These are phyloP conservation scores for Phylloscopus whistleri DNA, from an alignment of 2,113 vertebrate species.

Conservation along the genomic window DNA sequence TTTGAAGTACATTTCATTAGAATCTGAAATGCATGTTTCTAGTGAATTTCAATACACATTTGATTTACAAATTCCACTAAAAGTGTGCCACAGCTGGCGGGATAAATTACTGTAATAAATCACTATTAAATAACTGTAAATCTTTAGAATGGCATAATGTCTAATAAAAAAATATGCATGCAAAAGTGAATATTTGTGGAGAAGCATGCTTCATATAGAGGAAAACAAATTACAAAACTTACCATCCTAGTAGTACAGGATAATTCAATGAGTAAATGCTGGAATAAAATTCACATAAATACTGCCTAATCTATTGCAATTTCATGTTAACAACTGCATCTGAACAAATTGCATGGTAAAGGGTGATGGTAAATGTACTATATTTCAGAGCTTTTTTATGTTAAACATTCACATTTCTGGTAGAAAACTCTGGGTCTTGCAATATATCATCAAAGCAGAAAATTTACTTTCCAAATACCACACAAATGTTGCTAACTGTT, in stretches of 20 bases:
- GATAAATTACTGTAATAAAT: slow-evolving; percentile 77
- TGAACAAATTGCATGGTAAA: slow-evolving; percentile 55
- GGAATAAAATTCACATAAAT: slow-evolving; percentile 74
- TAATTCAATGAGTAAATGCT: slow-evolving; percentile 69
- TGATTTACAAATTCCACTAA: slow-evolving; percentile 76
- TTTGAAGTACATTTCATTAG: slow-evolving; percentile 66
- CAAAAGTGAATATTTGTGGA: slow-evolving; percentile 56
- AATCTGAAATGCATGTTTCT: slow-evolving; percentile 69
- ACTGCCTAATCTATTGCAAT: slow-evolving; percentile 57
- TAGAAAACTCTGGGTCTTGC: not conserved
- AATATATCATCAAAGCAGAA: slow-evolving; percentile 58
- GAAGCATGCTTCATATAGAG: slow-evolving; percentile 44
- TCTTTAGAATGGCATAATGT: slow-evolving; percentile 72
- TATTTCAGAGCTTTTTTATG: slow-evolving; percentile 44
- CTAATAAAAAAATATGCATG: slow-evolving; percentile 66
- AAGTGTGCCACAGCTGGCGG: slow-evolving; percentile 72
- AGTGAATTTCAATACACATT: slow-evolving; percentile 71
- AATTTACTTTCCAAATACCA: slow-evolving; percentile 36
- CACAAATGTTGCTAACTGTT: not conserved
- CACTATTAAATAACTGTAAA: slow-evolving; percentile 80
- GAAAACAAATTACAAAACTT: slow-evolving; percentile 73
- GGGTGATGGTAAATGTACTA: slow-evolving; percentile 23
- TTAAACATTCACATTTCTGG: slow-evolving; percentile 40
- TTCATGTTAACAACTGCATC: slow-evolving; percentile 53
- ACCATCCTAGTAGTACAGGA: slow-evolving; percentile 51